phyloP scores from a whole-genome alignment of 53 echinoderm and acorn worm species.

The Paracentrotus lividus region DNA sequence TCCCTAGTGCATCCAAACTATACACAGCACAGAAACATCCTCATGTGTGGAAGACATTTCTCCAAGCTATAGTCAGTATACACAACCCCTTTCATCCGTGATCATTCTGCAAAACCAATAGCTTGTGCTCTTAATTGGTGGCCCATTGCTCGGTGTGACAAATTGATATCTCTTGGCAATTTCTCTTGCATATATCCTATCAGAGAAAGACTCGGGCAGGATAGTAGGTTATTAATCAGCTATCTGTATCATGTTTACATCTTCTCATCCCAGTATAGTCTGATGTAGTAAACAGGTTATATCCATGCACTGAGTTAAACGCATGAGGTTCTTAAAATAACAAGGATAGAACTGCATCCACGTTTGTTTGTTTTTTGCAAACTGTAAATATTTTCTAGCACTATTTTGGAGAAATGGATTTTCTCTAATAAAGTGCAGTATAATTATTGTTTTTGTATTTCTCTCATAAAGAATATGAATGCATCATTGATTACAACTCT shows the following conservation, averaged over 20 bases:
- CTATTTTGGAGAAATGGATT: too few species aligned
- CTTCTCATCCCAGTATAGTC: background rate
- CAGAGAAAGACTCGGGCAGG: background rate
- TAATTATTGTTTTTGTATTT: too few species aligned
- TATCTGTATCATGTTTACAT: background rate
- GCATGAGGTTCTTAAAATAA: background rate
- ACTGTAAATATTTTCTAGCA: too few species aligned
- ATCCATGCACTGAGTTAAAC: background rate
- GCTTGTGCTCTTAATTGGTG: slow-evolving; percentile 13
- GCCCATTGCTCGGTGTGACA: slow-evolving; percentile 26
- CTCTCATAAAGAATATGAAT: too few species aligned
- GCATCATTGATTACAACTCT: too few species aligned
- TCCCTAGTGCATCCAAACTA: background rate
- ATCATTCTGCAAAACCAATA: slow-evolving; percentile 38
- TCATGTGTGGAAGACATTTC: slow-evolving; percentile 32
- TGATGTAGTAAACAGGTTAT: background rate
- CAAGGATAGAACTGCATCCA: background rate
- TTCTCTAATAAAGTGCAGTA: too few species aligned
- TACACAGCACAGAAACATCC: too few species aligned
- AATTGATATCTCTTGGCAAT: slow-evolving; percentile 31
- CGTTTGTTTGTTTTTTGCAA: too few species aligned
- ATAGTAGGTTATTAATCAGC: slow-evolving; percentile 18
- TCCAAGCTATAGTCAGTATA: slow-evolving; percentile 9
- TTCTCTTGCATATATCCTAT: background rate
- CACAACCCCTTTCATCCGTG: background rate